Evolutionary conservation across 2,113 vertebrate genomes (phyloP).

Genomic region (Mola mola): DNA sequence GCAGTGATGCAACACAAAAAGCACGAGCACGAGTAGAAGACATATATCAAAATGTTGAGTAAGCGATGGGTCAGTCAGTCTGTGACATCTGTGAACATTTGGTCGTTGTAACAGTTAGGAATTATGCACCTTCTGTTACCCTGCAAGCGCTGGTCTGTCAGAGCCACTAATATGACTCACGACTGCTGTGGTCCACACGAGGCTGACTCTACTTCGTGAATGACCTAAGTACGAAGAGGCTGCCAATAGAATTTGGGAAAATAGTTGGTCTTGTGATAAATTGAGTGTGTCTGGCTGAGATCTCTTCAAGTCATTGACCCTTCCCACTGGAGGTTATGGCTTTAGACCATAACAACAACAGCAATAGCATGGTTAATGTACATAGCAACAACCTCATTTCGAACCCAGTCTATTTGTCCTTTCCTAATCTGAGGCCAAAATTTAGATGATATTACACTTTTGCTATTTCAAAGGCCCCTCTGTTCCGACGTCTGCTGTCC

Average conservation of each 20-base stretch:
- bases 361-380: background rate
- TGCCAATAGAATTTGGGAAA: slow-evolving; percentile 41
- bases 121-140: slow-evolving; percentile 33
- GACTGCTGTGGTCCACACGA: slow-evolving; percentile 7
- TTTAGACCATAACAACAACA: background rate
- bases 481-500: slow-evolving; percentile 19
- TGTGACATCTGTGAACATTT: slow-evolving; percentile 32
- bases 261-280: slow-evolving; percentile 35
- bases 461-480: background rate
- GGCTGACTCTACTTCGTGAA: slow-evolving; percentile 15
- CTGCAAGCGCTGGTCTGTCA: slow-evolving; percentile 8
- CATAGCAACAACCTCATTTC: slow-evolving; percentile 1
- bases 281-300: slow-evolving; percentile 7
- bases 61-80: slow-evolving; percentile 4
- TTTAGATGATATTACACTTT: background rate
- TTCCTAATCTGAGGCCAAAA: slow-evolving; percentile 1
- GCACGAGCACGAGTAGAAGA: background rate
- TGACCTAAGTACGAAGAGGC: slow-evolving; percentile 40
- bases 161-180: slow-evolving; percentile 19
- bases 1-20: background rate
- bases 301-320: background rate
- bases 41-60: background rate
- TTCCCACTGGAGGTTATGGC: background rate
- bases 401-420: background rate
- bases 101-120: background rate